These are phyloP conservation scores for Boloria selene DNA, from an alignment of 2,888 invertebrate species.

Conservation along the genomic window DNA sequence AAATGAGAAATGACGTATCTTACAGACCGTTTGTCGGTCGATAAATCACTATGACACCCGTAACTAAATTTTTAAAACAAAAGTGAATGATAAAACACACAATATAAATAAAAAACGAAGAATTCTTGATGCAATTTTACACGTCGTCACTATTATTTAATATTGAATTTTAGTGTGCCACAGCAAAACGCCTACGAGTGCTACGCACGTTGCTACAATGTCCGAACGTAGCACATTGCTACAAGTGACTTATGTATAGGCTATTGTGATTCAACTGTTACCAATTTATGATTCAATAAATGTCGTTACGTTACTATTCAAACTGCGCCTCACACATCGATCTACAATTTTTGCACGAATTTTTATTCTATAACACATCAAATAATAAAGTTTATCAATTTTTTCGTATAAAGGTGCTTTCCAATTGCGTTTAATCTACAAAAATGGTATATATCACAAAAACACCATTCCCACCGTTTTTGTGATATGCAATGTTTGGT, in stretches of 20 bases:
- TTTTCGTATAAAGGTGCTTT: conserved; percentile 56
- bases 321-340: conserved; percentile 27
- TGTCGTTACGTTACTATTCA: conserved; percentile 24
- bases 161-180: conserved; percentile 7
- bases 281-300: conserved; percentile 36
- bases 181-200: conserved; percentile 25
- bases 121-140: too few species aligned
- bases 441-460: conserved; percentile 56
- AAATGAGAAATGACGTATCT: too few species aligned
- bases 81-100: too few species aligned
- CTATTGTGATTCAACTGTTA: conserved; percentile 31
- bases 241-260: conserved; percentile 34
- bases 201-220: conserved; percentile 32
- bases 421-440: conserved; percentile 52
- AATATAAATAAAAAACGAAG: too few species aligned
- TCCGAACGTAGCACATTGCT: conserved; percentile 34
- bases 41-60: too few species aligned
- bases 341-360: conserved; percentile 23
- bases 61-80: too few species aligned
- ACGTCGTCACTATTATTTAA: too few species aligned
- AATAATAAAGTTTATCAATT: too few species aligned
- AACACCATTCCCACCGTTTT: conserved; percentile 44
- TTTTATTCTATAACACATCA: too few species aligned
- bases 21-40: too few species aligned
- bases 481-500: conserved; percentile 52